Evolutionary conservation across 1,140 invertebrate genomes (phyloP), one percentile per base, ranked within the genome.

Genomic region (Cepaea nemoralis): DNA sequence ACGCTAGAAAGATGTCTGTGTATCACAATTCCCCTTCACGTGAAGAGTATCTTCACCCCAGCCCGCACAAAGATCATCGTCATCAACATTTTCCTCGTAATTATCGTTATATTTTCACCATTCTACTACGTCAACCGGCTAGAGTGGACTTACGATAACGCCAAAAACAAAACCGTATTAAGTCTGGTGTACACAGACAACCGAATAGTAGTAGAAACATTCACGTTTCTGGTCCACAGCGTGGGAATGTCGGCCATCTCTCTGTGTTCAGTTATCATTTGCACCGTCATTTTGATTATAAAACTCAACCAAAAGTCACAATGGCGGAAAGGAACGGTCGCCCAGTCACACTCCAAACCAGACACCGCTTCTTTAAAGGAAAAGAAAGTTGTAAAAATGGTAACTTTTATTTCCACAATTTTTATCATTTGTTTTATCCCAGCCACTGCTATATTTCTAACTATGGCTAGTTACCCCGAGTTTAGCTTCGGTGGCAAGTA

Each of bases 341-440:
- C 33, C 22, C 73, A 33, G n/a, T 2, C 10, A 31, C 0, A n/a
- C 24, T 24, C 42, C 1, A 50, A 55, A 19, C 3, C 14, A 5
- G 73, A 55, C 19, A 24, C 35, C 27, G 12, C 59, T 63, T 48
- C 73, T 27, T 6, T 50, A 35, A 75, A 50, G 33, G 73, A 75
- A 1, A 75, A 75, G 45, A 50, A 33, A 31, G 45, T 50, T 14
- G 40, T 75, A 1, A 75, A 45, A 19, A 75, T 75, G 73, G 73
- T 75, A 1, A 27, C 45, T 0, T 50, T 75, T 33, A 50, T 75
- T 8, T 45, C 73, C 8, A 50, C 73, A 1, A 50, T 48, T 27
- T 50, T 75, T 27, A 75, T 75, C 42, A 35, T 55, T 22, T 75
- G 39, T 27, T 50, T 40, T 27, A 3, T 75, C 1, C 73, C 73